Evolutionary conservation across 1,140 invertebrate genomes (phyloP), one percentile per base, ranked within the genome.

Genomic region (Atta texana): DNA sequence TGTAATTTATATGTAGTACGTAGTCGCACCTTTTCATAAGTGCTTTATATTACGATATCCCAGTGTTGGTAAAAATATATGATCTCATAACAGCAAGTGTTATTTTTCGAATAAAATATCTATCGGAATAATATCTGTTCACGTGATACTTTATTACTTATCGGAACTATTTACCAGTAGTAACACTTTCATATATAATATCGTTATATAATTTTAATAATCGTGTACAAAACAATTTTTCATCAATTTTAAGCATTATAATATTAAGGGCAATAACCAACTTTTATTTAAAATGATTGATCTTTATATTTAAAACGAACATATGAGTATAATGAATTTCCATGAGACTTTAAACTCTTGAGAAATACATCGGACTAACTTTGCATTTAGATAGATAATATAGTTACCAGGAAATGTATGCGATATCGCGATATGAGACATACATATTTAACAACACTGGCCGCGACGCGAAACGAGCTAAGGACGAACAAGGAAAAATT

Each of bases 401-500:
- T 44, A 18, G 44, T 80, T 34, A 39, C 1, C 28, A 68, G 18
- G 63, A 78, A 77, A 21, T 21, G 28, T 21, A 18, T 12, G 28
- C 39, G 39, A 66, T 66, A 14, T 28, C 76, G 16, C 18, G 24
- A n/a, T 44, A 39, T 18, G 14, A 78, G 61, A 68, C 51, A 68
- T 49, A 51, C 24, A 66, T 78, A 66, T 68, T 78, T 78, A 78
- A 53, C 76, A 68, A 53, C 59, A 51, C 76, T 68, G 61, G 18
- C 18, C 28, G 12, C n/a, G 59, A 77, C 55, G 21, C 55, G 55
- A 28, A 8, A 24, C 21, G 66, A 44, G 68, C 68, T 21, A 74
- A 82, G 14, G 44, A 24, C 78, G 55, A 75, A 49, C 78, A 57
- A 85, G 64, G 53, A 34, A 85, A 88, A 85, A 55, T n/a, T 44